Evolutionary conservation across 2,113 vertebrate species (phyloP).

Genomic region (Orcinus orca): DNA sequence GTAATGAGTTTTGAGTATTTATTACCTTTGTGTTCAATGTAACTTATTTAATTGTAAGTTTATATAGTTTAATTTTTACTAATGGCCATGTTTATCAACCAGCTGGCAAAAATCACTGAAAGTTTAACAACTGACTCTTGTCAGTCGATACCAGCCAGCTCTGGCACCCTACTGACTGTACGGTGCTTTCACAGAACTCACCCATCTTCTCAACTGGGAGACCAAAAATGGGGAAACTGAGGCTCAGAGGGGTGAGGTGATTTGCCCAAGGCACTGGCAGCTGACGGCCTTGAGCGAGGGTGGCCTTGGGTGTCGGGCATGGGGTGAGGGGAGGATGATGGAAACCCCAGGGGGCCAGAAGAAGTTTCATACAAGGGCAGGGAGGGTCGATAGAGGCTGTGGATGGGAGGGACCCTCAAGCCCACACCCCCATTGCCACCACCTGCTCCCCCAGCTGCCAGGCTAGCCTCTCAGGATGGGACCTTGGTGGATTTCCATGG

Average conservation of each 20-base stretch:
- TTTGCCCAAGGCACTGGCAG: too few species aligned
- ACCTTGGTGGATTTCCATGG: neutral
- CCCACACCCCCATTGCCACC: fast-evolving
- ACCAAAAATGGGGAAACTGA: neutral
- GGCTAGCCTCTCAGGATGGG: neutral
- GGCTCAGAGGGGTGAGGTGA: neutral
- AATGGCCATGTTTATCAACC: slow-evolving; percentile 13
- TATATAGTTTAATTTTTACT: slow-evolving; percentile 54
- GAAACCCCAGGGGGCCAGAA: neutral
- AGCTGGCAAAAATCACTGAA: slow-evolving; percentile 25
- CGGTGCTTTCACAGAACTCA: neutral
- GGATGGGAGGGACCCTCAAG: neutral
- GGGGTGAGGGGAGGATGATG: fast-evolving
- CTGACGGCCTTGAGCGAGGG: neutral
- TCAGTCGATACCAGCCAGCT: neutral
- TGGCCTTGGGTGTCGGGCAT: neutral
- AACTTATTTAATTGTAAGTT: slow-evolving; percentile 51
- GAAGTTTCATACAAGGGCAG: neutral
- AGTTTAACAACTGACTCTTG: neutral
- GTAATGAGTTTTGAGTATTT: slow-evolving; percentile 60
- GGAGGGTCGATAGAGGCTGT: fast-evolving
- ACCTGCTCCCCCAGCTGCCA: neutral
- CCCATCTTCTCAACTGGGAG: neutral
- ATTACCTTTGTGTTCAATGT: slow-evolving; percentile 55
- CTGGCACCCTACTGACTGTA: fast-evolving